A percentile compares a stretch with the other conserved stretches of the same genome.
These are phyloP conservation scores for Drosophila emarginata DNA, from an alignment of 2,888 invertebrate genomes.

Conservation along the genomic window DNA sequence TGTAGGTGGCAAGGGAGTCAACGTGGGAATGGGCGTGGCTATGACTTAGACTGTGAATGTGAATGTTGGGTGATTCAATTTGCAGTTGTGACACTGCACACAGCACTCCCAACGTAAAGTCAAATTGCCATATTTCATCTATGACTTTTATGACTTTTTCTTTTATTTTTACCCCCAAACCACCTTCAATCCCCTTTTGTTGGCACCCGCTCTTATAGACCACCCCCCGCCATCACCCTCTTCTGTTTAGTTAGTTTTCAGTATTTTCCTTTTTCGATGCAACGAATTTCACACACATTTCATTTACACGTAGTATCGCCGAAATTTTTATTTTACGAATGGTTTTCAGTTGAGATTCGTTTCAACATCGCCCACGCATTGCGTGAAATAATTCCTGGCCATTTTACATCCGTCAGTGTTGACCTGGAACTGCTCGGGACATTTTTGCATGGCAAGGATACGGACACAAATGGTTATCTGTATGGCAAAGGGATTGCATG, in stretches of 20 bases:
- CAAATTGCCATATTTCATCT: constrained; percentile 73
- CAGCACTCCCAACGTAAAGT: constrained; percentile 39
- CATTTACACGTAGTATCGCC: constrained; percentile 40
- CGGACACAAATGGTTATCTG: constrained; percentile 62
- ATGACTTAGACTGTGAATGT: constrained; percentile 20
- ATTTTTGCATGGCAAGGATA: constrained; percentile 65
- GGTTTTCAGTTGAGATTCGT: constrained; percentile 27
- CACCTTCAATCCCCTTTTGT: neutral
- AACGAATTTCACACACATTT: constrained; percentile 42
- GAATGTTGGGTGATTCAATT: constrained; percentile 64
- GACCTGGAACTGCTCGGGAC: constrained; percentile 49
- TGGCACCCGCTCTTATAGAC: too few species aligned
- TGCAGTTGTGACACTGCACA: constrained; percentile 57
- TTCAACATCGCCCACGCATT: constrained; percentile 59
- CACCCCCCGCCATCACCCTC: neutral
- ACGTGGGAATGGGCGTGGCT: constrained; percentile 43
- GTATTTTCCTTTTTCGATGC: constrained; percentile 2
- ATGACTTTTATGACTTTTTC: constrained; percentile 69
- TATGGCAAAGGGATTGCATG: constrained; percentile 57
- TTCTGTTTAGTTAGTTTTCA: constrained; percentile 17
- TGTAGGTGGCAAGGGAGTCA: constrained; percentile 46
- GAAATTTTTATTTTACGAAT: neutral
- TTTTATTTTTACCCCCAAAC: constrained; percentile 33
- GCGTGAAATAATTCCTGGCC: constrained; percentile 56
- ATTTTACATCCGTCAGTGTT: constrained; percentile 44